These are phyloP conservation scores for Noturus placidus DNA, from an alignment of 2,113 vertebrate genomes.

Conservation along the genomic window DNA sequence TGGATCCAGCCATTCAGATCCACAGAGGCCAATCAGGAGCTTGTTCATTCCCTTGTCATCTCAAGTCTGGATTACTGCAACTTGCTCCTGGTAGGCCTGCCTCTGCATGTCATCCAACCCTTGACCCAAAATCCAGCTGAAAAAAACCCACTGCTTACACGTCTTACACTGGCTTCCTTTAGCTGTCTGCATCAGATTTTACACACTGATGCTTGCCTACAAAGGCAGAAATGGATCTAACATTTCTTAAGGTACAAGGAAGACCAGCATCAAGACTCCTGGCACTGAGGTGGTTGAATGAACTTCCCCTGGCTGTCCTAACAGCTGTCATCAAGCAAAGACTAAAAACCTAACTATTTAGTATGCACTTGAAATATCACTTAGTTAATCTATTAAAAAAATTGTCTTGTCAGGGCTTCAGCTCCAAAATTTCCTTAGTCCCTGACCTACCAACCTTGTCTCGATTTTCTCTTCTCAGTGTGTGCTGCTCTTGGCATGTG, in stretches of 20 bases:
- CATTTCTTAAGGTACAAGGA: not conserved
- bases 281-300: not conserved
- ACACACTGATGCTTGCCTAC: not conserved
- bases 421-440: not conserved
- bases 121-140: not conserved
- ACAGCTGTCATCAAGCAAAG: not conserved
- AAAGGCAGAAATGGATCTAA: not conserved
- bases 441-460: not conserved
- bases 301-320: not conserved
- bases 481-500: not conserved
- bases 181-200: not conserved
- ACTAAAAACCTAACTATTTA: not conserved
- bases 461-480: not conserved
- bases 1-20: not conserved
- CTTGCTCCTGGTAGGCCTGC: not conserved
- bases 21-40: not conserved
- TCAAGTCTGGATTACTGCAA: not conserved
- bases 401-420: not conserved
- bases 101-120: not conserved
- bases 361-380: not conserved
- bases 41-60: not conserved
- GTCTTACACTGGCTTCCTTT: not conserved
- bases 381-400: not conserved
- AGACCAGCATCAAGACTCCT: not conserved
- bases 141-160: not conserved